Conservation (phyloP, 1,140 invertebrate species). For the Alviniconcha marisindica region DNA sequence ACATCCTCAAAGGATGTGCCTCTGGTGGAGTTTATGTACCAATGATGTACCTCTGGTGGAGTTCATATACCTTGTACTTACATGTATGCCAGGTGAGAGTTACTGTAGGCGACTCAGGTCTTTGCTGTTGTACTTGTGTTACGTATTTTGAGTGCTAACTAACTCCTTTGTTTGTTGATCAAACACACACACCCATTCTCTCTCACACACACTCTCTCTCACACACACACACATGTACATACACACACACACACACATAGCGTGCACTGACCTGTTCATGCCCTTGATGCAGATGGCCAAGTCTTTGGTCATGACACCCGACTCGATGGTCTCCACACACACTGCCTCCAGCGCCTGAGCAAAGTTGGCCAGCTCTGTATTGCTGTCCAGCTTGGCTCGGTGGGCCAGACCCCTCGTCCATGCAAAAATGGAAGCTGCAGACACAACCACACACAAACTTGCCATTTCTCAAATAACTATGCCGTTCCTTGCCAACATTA, state of each 20-base stretch:
- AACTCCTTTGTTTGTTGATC: no score
- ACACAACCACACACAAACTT: neutral
- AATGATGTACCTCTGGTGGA: no score
- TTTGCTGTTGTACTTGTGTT: no score
- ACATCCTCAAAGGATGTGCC: no score
- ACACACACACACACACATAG: constrained; percentile 18
- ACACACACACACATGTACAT: neutral
- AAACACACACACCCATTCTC: neutral
- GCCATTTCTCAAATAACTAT: no score
- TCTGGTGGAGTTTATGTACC: no score
- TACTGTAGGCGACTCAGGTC: no score
- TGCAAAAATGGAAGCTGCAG: constrained; percentile 96
- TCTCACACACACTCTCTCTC: neutral
- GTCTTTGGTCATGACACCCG: constrained; percentile 98
- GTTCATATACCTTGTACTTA: no score
- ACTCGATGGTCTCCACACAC: constrained; percentile 95
- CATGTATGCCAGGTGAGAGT: no score
- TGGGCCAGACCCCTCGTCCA: constrained; percentile 96
- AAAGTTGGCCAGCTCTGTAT: constrained; percentile 86
- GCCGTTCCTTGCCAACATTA: no score
- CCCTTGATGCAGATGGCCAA: constrained; percentile 98
- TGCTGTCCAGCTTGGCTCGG: constrained; percentile 94
- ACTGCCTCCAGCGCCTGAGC: constrained; percentile 90
- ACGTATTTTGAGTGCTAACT: no score
- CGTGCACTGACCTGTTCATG: constrained; percentile 63